Evolutionary conservation across 2,888 invertebrate species (phyloP).

Genomic region (Pheosia gnoma): DNA sequence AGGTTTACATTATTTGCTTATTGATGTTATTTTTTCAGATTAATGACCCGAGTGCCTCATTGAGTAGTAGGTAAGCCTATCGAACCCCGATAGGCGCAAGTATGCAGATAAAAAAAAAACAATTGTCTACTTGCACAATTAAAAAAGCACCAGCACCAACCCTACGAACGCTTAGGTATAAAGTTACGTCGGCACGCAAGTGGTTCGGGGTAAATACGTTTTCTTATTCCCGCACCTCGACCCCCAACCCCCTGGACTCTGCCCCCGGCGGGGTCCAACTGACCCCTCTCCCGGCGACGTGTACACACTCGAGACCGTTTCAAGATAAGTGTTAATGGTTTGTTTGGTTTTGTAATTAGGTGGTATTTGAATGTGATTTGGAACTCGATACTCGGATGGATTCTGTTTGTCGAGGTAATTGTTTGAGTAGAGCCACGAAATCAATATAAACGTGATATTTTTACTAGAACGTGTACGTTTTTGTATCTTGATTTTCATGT

Average conservation of each 20-base stretch:
- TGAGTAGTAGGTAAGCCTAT: too few species aligned
- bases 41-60: too few species aligned
- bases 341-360: constrained; percentile 69
- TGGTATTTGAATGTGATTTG: constrained; percentile 23
- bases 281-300: constrained; percentile 35
- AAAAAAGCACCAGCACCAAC: constrained; percentile 43
- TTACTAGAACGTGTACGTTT: too few species aligned
- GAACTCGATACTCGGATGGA: constrained; percentile 24
- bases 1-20: too few species aligned
- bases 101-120: background rate
- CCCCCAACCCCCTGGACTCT: constrained; percentile 16
- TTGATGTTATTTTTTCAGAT: too few species aligned
- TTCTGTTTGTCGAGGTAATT: background rate
- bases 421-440: background rate
- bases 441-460: background rate
- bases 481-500: too few species aligned
- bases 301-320: constrained; percentile 44
- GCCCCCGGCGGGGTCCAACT: constrained; percentile 21
- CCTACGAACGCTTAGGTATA: constrained; percentile 64
- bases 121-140: background rate
- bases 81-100: too few species aligned
- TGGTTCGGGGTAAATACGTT: constrained; percentile 70
- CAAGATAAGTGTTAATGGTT: constrained; percentile 52
- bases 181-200: constrained; percentile 66
- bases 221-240: constrained; percentile 56